These are phyloP conservation scores for Dasysyrphus albostriatus DNA, from an alignment of 2,888 invertebrate species.

Conservation along the genomic window DNA sequence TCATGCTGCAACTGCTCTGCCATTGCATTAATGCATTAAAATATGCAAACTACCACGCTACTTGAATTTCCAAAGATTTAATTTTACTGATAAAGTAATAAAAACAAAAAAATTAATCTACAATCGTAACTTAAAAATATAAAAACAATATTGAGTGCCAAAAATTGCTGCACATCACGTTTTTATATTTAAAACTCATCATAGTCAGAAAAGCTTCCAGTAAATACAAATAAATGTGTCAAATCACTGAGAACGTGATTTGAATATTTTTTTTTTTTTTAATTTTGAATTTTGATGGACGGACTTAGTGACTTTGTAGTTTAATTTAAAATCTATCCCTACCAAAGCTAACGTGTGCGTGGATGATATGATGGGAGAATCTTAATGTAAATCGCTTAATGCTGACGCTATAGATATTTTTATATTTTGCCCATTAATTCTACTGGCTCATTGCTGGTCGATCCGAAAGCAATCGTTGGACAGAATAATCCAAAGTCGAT, in stretches of 20 bases:
- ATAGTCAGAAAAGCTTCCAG: slow-evolving; percentile 40
- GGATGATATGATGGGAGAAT: slow-evolving; percentile 20
- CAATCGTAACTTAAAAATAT: background rate
- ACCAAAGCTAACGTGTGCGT: background rate
- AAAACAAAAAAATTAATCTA: background rate
- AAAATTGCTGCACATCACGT: slow-evolving; percentile 60
- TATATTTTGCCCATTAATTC: slow-evolving; percentile 8
- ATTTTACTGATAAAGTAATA: slow-evolving; percentile 35
- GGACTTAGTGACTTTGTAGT: slow-evolving; percentile 25
- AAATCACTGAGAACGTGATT: slow-evolving; percentile 62
- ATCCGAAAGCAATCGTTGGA: slow-evolving; percentile 16
- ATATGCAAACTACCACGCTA: slow-evolving; percentile 37
- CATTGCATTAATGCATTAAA: slow-evolving; percentile 24
- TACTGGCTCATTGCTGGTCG: slow-evolving; percentile 16
- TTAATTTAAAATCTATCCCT: slow-evolving; percentile 24
- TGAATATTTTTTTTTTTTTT: slow-evolving; percentile 19
- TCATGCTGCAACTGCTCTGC: slow-evolving; percentile 9
- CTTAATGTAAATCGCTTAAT: slow-evolving; percentile 47
- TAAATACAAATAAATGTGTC: slow-evolving; percentile 66
- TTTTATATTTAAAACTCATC: slow-evolving; percentile 48
- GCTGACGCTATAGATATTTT: slow-evolving; percentile 42
- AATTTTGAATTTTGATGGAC: slow-evolving; percentile 13
- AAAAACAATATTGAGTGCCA: slow-evolving; percentile 34
- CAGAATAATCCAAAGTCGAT: slow-evolving; percentile 47
- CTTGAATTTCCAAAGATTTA: slow-evolving; percentile 55